These are phyloP conservation scores for Calameuta idolon DNA, from an alignment of 2,888 invertebrate species.

Conservation along the genomic window DNA sequence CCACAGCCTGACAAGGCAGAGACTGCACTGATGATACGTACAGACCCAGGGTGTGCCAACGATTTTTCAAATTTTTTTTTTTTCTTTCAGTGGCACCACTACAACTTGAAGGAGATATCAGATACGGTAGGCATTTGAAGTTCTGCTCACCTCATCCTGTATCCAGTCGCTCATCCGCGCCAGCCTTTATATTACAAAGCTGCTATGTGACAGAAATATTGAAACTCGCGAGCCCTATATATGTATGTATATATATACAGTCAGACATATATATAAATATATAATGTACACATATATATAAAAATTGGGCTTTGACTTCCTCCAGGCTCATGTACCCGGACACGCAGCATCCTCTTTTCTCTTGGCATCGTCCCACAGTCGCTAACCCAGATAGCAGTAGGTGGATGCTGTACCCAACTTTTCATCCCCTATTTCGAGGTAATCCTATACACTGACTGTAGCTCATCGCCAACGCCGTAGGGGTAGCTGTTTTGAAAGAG, in stretches of 20 bases:
- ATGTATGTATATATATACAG: neutral
- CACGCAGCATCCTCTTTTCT: neutral
- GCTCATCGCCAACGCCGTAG: neutral
- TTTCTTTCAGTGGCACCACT: neutral
- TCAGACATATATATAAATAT: too few relatives aligned
- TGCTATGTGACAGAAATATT: slow-evolving; percentile 45
- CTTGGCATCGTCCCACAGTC: neutral
- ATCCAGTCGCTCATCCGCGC: neutral
- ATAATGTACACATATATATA: too few relatives aligned
- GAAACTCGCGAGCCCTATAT: slow-evolving; percentile 33
- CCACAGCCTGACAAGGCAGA: neutral
- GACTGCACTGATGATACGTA: neutral
- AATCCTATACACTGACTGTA: neutral
- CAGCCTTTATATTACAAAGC: slow-evolving; percentile 6
- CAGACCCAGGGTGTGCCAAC: neutral
- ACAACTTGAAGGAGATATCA: neutral
- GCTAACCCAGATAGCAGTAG: neutral
- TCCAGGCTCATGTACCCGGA: too few relatives aligned
- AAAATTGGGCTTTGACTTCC: too few relatives aligned
- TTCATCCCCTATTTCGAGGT: neutral
- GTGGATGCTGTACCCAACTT: neutral
- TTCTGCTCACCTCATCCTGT: neutral
- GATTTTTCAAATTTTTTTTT: neutral
- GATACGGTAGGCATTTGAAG: neutral
- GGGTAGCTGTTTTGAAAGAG: neutral